Conservation (phyloP, 2,888 invertebrate species). For the Salticus scenicus region DNA sequence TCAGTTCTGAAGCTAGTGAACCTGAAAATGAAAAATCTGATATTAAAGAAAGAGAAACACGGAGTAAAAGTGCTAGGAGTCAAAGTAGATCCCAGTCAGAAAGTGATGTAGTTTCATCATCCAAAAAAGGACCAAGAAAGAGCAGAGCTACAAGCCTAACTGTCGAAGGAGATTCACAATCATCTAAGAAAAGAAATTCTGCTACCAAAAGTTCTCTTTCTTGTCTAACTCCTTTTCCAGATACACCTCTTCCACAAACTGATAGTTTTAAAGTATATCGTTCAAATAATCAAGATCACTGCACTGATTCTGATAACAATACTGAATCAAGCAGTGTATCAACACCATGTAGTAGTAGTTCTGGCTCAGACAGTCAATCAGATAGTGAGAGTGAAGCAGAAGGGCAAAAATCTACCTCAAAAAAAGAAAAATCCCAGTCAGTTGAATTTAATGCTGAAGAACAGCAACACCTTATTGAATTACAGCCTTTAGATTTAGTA, state of each 20-base stretch:
- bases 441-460: conserved; percentile 65
- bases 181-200: conserved; percentile 38
- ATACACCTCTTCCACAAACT: conserved; percentile 67
- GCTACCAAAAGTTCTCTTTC: conserved; percentile 25
- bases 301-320: conserved; percentile 67
- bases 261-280: conserved; percentile 79
- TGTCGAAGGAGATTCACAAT: conserved; percentile 25
- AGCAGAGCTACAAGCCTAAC: conserved; percentile 54
- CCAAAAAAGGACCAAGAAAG: conserved; percentile 59
- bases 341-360: conserved; percentile 32
- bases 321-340: conserved; percentile 44
- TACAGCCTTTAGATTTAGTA: conserved; percentile 92
- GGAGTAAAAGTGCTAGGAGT: conserved; percentile 61
- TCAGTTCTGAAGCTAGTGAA: conserved; percentile 57
- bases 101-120: conserved; percentile 50
- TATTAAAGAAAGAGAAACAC: conserved; percentile 52
- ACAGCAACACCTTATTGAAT: conserved; percentile 75
- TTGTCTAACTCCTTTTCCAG: conserved; percentile 49
- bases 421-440: conserved; percentile 21
- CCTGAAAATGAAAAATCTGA: conserved; percentile 50
- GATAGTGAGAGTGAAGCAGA: conserved; percentile 56
- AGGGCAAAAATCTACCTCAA: conserved; percentile 6
- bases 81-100: conserved; percentile 67
- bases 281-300: conserved; percentile 72
- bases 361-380: conserved; percentile 38